Base-by-base conservation (phyloP, 2,113 vertebrate species). In the Apistogramma diplotaenia region DNA sequence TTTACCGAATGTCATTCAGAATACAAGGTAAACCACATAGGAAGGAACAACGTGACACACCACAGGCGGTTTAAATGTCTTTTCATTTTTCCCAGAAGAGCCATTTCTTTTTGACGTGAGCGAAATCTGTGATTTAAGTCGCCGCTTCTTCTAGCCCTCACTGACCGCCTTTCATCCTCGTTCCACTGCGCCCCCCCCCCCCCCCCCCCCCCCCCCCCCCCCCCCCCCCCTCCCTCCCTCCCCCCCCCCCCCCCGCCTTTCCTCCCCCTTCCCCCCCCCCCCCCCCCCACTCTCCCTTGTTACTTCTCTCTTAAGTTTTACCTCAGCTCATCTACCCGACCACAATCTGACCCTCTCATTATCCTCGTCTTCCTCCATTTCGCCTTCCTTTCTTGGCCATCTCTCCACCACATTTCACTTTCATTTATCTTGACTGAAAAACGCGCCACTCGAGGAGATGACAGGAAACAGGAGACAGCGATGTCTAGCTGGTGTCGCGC, bases 391-490 rank as follows among this genome's bases (percentile, higher is more conserved):
- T 85, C 71, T 53, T 72, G 71, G 77, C 51, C 46, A 29, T 65
- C 12, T 35, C 75, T 78, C 71, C 7, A 56, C 62, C 25, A 53
- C 71, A 74, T 76, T 75, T 21, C 51, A 57, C 74, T 57, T 40
- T 85, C 74, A 33, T 76, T 79, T 65, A 85, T 76, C 75, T 87
- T 51, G 3, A 21, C 46, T 12, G 33, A 76, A 61, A 33, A 78
- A 81, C 72, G 72, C 74, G 23, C 43, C 25, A 73, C 65, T 29
- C 25, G 62, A 73, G 46, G 70, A 76, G 59, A 55, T 79, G 83
- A 92, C 78, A 75, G 82, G 67, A 80, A 83, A 82, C 86, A 67
- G 79, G 67, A 79, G 78, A 65, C 65, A 61, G 59, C 1, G 10
- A 73, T 74, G 75, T 85, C 78, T 70, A 49, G 18, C 65, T 74